Base-by-base conservation (phyloP, 2,797 vertebrate genomes). In the Urosaurus nigricauda region DNA sequence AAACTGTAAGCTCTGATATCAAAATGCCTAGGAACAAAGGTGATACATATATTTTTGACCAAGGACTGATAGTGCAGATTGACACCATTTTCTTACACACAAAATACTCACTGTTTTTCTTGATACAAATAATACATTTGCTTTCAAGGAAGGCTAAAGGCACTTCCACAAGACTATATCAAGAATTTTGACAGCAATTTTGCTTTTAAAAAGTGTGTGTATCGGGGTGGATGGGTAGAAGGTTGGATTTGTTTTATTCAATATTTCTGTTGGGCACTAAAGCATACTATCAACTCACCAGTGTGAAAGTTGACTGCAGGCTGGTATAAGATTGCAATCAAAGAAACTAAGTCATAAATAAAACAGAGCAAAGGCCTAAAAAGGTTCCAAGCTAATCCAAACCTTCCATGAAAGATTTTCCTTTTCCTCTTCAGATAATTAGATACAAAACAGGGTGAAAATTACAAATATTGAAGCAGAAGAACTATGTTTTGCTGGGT, bases 341-440 rank as follows among this genome's bases (percentile, higher is more conserved):
- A 81, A 21, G 58, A 93, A 88, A 37, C 85, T 91, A 88, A 91
- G 32, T 82, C 78, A 88, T 29, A 86, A 35, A 74, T 5, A 37
- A 92, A 93, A 83, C 68, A 60, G 94, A 92, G 79, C 83, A 87
- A 73, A 86, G 37, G 7, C 87, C 26, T 86, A 90, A 92, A 93
- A 35, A 86, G 89, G 90, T 90, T 35, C 70, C 77, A 91, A 85
- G 77, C 83, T 91, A 89, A 63, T 91, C 56, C 56, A 74, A 93
- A 94, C 92, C 91, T 95, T 93, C 91, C 91, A 93, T 90, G 87
- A 93, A 93, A 92, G 93, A 70, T 21, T 13, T 80, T 88, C 85
- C 74, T 60, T 85, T 87, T 74, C 63, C 91, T 94, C 85, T 77
- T n/a, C 32, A 94, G 92, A 91, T 94, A 93, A 93, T 93, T 91